phyloP scores from a whole-genome alignment of 2,113 vertebrate species.

The Pholis gunnellus region DNA sequence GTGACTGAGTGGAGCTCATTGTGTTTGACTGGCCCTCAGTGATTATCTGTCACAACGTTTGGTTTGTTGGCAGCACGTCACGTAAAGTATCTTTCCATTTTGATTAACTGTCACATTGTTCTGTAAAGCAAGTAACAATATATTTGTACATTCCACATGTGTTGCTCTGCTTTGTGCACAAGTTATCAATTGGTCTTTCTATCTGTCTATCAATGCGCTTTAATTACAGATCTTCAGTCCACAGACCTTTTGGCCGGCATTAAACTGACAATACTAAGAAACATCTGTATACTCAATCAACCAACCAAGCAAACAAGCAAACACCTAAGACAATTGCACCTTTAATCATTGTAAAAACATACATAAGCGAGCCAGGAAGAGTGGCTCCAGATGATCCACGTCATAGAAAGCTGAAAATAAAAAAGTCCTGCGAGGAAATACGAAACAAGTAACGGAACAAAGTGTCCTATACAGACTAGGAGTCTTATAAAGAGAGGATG shows the following conservation, averaged over 20 bases:
- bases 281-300: not conserved
- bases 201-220: too few species aligned
- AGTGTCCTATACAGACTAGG: not conserved
- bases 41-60: conserved; percentile 59
- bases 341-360: not conserved
- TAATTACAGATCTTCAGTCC: not conserved
- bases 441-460: not conserved
- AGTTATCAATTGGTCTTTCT: too few species aligned
- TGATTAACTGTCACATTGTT: conserved; percentile 47
- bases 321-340: not conserved
- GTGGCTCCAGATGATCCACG: not conserved
- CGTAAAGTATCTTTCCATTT: conserved; percentile 36
- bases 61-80: conserved; percentile 30
- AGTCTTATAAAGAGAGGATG: not conserved
- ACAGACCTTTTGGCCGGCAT: not conserved
- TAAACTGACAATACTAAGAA: not conserved
- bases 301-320: not conserved
- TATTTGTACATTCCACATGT: not conserved
- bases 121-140: conserved; percentile 11
- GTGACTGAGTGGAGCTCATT: conserved; percentile 46
- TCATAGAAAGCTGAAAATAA: not conserved
- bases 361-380: not conserved
- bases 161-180: not conserved
- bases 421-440: not conserved
- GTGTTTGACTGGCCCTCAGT: conserved; percentile 7